Evolutionary conservation across 1,140 invertebrate genomes (phyloP).

Genomic region (Leptinotarsa undecemlineata): DNA sequence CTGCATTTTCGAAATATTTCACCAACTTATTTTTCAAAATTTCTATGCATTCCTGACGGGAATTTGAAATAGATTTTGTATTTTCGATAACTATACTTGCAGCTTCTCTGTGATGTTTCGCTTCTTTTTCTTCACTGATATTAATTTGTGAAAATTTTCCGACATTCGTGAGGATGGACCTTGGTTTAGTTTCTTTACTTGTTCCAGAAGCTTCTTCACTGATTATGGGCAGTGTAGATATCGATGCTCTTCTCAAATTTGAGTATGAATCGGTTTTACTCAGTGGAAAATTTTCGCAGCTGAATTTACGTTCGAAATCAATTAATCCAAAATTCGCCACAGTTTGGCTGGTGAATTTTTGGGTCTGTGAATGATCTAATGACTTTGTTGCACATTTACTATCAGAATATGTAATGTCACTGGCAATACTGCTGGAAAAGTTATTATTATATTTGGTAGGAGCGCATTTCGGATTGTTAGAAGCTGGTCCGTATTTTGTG

Average conservation of each 20-base stretch:
- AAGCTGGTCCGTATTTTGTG: background rate
- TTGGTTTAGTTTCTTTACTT: background rate
- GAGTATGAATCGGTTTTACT: background rate
- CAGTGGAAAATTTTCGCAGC: background rate
- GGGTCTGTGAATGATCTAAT: no score
- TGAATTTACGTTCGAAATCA: background rate
- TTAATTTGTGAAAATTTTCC: background rate
- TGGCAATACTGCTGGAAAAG: background rate
- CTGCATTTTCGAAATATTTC: conserved; percentile 12
- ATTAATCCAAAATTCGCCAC: background rate
- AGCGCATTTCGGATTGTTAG: background rate
- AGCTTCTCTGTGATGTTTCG: background rate
- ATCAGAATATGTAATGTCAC: background rate
- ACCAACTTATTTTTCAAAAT: conserved; percentile 16
- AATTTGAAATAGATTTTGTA: background rate
- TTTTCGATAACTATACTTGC: background rate
- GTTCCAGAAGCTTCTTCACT: background rate
- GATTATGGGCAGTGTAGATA: background rate
- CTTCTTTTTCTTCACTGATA: background rate
- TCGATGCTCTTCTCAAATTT: background rate
- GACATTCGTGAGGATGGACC: conserved; percentile 13
- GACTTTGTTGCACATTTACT: background rate
- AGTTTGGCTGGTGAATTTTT: background rate
- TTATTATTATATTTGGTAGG: background rate
- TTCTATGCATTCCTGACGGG: conserved; percentile 7